These are phyloP conservation scores for Baronia brevicornis DNA, from an alignment of 2,888 invertebrate genomes.

Conservation along the genomic window DNA sequence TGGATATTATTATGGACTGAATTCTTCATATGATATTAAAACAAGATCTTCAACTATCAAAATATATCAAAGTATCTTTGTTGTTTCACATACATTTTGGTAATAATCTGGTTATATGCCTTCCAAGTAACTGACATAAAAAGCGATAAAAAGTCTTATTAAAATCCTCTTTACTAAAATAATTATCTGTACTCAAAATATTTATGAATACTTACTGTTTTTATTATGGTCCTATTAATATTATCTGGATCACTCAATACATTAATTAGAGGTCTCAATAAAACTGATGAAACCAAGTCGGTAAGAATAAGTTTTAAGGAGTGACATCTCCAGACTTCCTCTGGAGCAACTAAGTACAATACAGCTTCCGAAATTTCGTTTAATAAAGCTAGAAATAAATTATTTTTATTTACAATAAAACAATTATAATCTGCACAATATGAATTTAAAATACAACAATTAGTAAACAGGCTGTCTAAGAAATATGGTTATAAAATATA, in stretches of 20 bases:
- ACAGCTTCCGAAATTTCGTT: slow-evolving; percentile 89
- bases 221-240: slow-evolving; percentile 91
- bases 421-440: too few species aligned
- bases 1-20: too few species aligned
- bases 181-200: too few species aligned
- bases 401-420: not conserved
- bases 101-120: too few species aligned
- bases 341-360: slow-evolving; percentile 87
- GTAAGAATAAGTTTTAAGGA: slow-evolving; percentile 85
- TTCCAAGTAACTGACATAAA: too few species aligned
- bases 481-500: too few species aligned
- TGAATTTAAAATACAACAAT: slow-evolving; percentile 4
- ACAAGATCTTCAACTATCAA: too few species aligned
- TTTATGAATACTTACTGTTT: slow-evolving; percentile 86
- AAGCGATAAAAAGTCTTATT: too few species aligned
- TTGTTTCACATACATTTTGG: too few species aligned
- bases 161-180: slow-evolving; percentile 4
- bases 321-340: slow-evolving; percentile 89
- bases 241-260: slow-evolving; percentile 92
- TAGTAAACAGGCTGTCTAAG: too few species aligned
- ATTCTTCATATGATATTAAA: too few species aligned
- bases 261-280: slow-evolving; percentile 81
- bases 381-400: slow-evolving; percentile 79
- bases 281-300: slow-evolving; percentile 83
- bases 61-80: not conserved